These are phyloP conservation scores for Chromis chromis DNA, from an alignment of 2,797 vertebrate genomes.

Conservation along the genomic window DNA sequence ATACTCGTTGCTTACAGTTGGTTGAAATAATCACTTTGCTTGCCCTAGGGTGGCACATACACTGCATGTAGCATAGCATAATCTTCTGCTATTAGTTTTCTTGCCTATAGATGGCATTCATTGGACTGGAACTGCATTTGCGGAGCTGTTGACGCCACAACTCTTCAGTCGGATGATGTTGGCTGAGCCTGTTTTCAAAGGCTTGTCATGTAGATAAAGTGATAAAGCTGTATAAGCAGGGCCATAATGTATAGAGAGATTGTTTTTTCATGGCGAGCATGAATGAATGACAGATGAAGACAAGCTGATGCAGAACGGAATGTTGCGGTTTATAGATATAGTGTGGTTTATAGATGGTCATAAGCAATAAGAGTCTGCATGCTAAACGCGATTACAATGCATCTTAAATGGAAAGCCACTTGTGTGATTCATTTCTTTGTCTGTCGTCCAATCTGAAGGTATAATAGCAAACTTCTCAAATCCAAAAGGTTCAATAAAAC, in stretches of 20 bases:
- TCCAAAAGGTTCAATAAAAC: background rate
- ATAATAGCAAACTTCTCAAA: background rate
- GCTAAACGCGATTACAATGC: slow-evolving; percentile 11
- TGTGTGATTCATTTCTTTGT: slow-evolving; percentile 14
- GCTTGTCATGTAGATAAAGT: slow-evolving; percentile 14
- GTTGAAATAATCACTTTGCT: too few species aligned
- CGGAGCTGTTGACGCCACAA: background rate
- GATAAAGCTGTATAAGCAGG: slow-evolving; percentile 5
- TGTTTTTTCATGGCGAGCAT: background rate
- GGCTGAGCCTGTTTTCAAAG: slow-evolving; percentile 2
- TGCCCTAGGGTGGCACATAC: too few species aligned
- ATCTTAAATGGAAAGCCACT: slow-evolving; percentile 20
- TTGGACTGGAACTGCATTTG: background rate
- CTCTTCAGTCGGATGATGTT: background rate
- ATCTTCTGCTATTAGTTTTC: background rate
- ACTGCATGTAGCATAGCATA: too few species aligned
- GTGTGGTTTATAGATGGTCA: slow-evolving; percentile 1
- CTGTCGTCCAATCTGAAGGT: background rate
- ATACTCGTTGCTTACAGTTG: too few species aligned
- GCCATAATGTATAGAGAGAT: background rate
- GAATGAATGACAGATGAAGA: slow-evolving; percentile 10
- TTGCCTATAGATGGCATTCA: background rate
- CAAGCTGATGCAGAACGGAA: slow-evolving; percentile 2
- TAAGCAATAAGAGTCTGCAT: slow-evolving; percentile 1
- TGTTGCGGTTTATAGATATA: background rate